These are phyloP conservation scores for Toxonevra muliebris DNA, from an alignment of 2,888 invertebrate genomes.

Conservation along the genomic window DNA sequence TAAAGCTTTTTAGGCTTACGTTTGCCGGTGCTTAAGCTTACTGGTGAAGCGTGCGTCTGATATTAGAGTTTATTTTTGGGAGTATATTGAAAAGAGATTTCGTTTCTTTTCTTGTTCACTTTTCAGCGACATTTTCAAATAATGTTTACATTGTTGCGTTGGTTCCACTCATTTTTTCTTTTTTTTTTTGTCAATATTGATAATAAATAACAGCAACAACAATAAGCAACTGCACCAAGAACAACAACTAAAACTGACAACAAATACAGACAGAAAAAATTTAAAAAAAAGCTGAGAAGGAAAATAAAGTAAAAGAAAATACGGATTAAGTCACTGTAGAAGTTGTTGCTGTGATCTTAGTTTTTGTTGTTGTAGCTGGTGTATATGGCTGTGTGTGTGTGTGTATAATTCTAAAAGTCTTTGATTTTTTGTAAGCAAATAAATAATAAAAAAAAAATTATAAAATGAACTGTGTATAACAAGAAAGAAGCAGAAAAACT, in stretches of 20 bases:
- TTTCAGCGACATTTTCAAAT: not conserved
- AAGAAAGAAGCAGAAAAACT: not conserved
- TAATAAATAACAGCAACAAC: slow-evolving; percentile 19
- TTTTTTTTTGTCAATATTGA: slow-evolving; percentile 25
- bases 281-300: slow-evolving; percentile 1
- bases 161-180: slow-evolving; percentile 9
- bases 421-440: not conserved
- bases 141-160: slow-evolving; percentile 15
- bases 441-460: not conserved
- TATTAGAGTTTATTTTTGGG: not conserved
- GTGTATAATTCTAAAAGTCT: not conserved
- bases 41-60: no score
- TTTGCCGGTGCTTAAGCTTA: no score
- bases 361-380: not conserved
- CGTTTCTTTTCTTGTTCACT: not conserved
- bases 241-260: slow-evolving; percentile 12
- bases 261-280: not conserved
- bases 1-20: no score
- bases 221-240: slow-evolving; percentile 4
- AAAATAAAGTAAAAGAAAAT: slow-evolving; percentile 4
- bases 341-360: not conserved
- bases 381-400: no score
- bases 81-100: slow-evolving; percentile 1
- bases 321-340: not conserved
- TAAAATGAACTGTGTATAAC: not conserved